Evolutionary conservation across 2,797 vertebrate genomes (phyloP).

Genomic region (Gymnodraco acuticeps): DNA sequence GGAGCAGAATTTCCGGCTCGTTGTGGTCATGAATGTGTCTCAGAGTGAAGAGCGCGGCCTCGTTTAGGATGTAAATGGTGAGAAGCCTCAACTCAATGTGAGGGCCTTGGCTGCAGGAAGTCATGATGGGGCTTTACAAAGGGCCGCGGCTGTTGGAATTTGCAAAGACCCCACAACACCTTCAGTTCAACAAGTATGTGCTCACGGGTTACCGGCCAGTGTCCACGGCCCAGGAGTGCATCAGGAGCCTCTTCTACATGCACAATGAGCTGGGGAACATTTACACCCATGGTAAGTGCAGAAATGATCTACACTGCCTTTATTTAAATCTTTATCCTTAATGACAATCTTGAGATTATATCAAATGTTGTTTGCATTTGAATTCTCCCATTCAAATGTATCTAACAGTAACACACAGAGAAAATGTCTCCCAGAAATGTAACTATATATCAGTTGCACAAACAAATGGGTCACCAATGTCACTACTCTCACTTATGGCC

Average conservation of each 20-base stretch:
- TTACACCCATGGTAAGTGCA: slow-evolving; percentile 92
- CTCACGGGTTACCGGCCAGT: slow-evolving; percentile 92
- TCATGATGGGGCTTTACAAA: slow-evolving; percentile 83
- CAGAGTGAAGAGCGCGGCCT: slow-evolving; percentile 7
- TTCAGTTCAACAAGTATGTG: slow-evolving; percentile 94
- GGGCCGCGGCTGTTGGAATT: slow-evolving; percentile 90
- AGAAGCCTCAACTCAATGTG: slow-evolving; percentile 53
- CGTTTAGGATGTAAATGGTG: slow-evolving; percentile 57
- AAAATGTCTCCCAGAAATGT: not conserved
- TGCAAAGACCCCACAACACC: slow-evolving; percentile 89
- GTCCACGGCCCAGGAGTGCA: slow-evolving; percentile 87
- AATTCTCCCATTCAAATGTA: not conserved
- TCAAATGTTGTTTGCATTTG: not conserved
- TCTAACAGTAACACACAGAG: not conserved
- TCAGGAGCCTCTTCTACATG: slow-evolving; percentile 93
- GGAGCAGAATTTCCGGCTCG: slow-evolving; percentile 26
- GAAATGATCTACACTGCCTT: not conserved
- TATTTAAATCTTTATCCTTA: not conserved
- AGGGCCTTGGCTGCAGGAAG: slow-evolving; percentile 40
- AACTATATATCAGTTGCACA: not conserved
- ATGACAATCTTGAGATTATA: not conserved
- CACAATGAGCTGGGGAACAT: slow-evolving; percentile 97
- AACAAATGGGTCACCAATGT: slow-evolving; percentile 34
- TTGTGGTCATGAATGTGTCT: slow-evolving; percentile 17
- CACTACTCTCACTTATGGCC: slow-evolving; percentile 72